Evolutionary conservation across 1,140 invertebrate genomes (phyloP).

Genomic region (Hylaeus volcanicus): DNA sequence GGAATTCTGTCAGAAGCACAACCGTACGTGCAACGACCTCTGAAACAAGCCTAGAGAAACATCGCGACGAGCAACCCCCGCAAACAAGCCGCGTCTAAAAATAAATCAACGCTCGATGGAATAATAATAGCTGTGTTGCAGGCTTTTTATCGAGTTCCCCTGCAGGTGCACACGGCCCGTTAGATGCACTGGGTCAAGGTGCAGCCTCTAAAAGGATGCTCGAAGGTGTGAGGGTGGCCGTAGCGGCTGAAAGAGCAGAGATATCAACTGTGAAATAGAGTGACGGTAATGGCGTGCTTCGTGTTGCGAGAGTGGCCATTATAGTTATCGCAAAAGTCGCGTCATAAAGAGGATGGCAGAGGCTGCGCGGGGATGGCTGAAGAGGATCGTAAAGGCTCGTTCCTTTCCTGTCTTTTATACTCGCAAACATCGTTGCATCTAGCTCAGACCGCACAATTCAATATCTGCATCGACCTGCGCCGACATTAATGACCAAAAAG

Average conservation of each 20-base stretch:
- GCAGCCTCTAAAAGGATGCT: constrained; percentile 39
- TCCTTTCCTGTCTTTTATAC: constrained; percentile 20
- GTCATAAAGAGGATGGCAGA: constrained; percentile 55
- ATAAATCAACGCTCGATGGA: constrained; percentile 29
- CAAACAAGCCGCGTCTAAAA: constrained; percentile 14
- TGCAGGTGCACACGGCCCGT: constrained; percentile 14
- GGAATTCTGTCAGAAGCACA: not conserved
- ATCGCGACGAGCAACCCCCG: not conserved
- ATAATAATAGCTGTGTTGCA: constrained; percentile 19
- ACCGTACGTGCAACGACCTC: not conserved
- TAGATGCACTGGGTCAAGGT: constrained; percentile 54
- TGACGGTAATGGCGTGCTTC: constrained; percentile 64
- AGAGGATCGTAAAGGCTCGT: constrained; percentile 26
- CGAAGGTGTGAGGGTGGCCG: constrained; percentile 15
- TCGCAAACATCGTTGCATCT: constrained; percentile 19
- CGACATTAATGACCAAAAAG: constrained; percentile 9
- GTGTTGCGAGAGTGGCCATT: constrained; percentile 65
- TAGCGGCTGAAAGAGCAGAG: constrained; percentile 37
- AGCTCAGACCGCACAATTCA: constrained; percentile 48
- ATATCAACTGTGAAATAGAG: constrained; percentile 67
- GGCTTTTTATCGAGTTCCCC: constrained; percentile 44
- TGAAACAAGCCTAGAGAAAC: not conserved
- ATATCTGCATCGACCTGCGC: constrained; percentile 32
- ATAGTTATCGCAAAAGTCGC: constrained; percentile 62
- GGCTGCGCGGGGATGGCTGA: not conserved